Evolutionary conservation across 2,113 vertebrate species (phyloP), one percentile per base, ranked within the genome.

Genomic region (Scartelaos histophorus): DNA sequence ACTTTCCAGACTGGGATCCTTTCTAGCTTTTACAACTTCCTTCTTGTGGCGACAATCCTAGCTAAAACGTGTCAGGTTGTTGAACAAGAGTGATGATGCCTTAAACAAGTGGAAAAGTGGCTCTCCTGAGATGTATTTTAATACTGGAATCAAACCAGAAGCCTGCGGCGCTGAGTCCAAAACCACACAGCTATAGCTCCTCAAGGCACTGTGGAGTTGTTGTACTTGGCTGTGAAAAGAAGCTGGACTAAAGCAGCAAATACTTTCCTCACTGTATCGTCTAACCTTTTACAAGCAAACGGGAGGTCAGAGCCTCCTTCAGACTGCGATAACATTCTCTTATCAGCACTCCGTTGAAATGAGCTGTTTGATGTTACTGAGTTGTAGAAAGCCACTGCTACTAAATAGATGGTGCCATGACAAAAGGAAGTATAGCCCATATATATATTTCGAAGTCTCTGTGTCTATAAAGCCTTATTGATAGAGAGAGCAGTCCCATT

Each of bases 401-500:
- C 72, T 90, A 85, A 90, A 90, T 91, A 75, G 79, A 85, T 79
- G 78, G 72, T 2, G 58, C 67, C 57, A 51, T 67, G 93, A 94
- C 91, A 95, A 92, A 91, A 93, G 94, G 92, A 94, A 95, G 91
- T 93, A 89, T 85, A 89, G 89, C 90, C 91, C 92, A 89, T 80
- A 76, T 71, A 90, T 84, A n/a, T 19, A 54, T 88, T 82, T 76
- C 84, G 87, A 72, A 93, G 93, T 93, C 93, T 93, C 85, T 88
- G 81, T 16, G 1, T 46, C 53, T 94, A 93, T 93, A 93, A 94
- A 93, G 92, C 85, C 76, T 75, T 70, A 80, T 79, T 70, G 70
- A 76, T 75, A 74, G 35, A 22, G 93, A 93, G 95, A 95, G 94
- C 94, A 92, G 92, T 90, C 93, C 86, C 86, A 88, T 54, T 67